phyloP scores from a whole-genome alignment of 2,888 invertebrate genomes.

The Serripes groenlandicus region DNA sequence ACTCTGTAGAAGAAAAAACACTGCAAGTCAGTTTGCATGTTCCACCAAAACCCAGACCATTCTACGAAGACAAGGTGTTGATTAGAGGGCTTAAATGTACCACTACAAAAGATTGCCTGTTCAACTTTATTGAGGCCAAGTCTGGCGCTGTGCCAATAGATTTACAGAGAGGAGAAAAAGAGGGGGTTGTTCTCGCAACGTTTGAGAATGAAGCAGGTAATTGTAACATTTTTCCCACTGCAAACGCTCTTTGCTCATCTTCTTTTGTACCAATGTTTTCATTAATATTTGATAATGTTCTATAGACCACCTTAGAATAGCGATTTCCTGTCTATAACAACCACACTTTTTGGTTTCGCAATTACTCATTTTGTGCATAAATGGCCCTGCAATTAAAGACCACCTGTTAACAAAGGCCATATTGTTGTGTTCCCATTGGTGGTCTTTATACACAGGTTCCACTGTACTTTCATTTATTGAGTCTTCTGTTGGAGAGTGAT shows the following conservation, averaged over 20 bases:
- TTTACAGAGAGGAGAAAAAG: constrained; percentile 18
- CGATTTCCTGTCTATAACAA: too few relatives aligned
- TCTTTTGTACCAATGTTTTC: background rate
- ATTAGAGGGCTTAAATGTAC: constrained; percentile 40
- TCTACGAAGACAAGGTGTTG: constrained; percentile 41
- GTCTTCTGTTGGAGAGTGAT: too few relatives aligned
- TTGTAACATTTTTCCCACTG: background rate
- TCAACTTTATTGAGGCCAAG: constrained; percentile 47
- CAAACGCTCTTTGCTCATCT: background rate
- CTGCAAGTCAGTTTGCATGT: constrained; percentile 23
- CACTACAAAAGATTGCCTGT: constrained; percentile 32
- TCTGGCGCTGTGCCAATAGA: constrained; percentile 8
- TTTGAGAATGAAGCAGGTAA: constrained; percentile 28
- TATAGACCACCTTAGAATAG: too few relatives aligned
- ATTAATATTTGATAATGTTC: too few relatives aligned
- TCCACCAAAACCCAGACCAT: constrained; percentile 44
- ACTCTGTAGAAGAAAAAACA: constrained; percentile 18
- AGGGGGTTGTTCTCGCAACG: constrained; percentile 24
- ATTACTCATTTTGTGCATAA: too few relatives aligned
- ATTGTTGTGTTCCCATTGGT: too few relatives aligned
- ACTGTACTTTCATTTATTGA: too few relatives aligned
- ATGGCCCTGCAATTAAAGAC: too few relatives aligned
- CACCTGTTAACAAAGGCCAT: too few relatives aligned
- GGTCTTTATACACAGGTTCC: too few relatives aligned
- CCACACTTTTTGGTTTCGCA: too few relatives aligned